These are phyloP conservation scores for Staurois parvus DNA, from an alignment of 2,797 vertebrate genomes.

Conservation along the genomic window DNA sequence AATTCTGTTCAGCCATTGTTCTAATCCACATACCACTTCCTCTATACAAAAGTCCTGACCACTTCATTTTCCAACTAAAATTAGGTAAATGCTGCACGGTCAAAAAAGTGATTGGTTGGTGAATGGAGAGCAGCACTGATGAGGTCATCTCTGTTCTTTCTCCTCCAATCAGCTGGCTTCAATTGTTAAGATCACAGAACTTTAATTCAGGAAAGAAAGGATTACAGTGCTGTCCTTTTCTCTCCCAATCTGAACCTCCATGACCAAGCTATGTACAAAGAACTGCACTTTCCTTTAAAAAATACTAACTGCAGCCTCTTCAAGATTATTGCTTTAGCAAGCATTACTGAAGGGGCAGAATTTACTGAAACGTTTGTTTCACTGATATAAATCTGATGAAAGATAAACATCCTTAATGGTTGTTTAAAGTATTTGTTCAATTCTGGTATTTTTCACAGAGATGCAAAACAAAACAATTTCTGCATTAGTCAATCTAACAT, in stretches of 20 bases:
- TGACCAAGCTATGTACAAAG: not conserved
- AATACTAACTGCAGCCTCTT: not conserved
- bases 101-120: no score
- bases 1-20: no score
- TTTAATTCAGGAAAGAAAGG: no score
- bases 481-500: not conserved
- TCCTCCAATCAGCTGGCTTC: no score
- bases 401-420: not conserved
- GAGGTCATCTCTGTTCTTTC: no score
- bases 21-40: no score
- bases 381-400: not conserved
- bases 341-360: not conserved
- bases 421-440: slow-evolving; percentile 16
- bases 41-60: no score
- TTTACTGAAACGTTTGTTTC: not conserved
- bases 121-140: no score
- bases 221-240: no score
- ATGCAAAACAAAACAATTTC: slow-evolving; percentile 13
- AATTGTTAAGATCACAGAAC: no score
- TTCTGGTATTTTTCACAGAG: not conserved
- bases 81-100: no score
- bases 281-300: not conserved
- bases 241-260: not conserved
- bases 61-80: no score
- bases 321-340: not conserved